Evolutionary conservation across 2,797 vertebrate genomes (phyloP).

Genomic region (Astyanax mexicanus): DNA sequence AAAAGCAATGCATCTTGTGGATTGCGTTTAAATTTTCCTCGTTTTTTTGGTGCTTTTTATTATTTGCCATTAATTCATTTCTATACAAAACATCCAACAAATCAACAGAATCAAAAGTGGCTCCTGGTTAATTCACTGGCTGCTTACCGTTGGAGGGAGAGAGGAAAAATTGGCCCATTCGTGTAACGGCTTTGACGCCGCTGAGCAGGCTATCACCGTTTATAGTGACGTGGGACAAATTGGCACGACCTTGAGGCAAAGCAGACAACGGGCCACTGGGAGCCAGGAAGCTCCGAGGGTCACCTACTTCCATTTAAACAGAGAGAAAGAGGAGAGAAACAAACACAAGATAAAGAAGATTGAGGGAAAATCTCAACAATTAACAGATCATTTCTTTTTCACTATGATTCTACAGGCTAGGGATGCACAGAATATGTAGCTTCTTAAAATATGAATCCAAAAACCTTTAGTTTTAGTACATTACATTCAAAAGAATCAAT

Average conservation of each 20-base stretch:
- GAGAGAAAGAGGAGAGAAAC: not conserved
- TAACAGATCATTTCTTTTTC: not conserved
- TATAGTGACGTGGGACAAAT: slow-evolving; percentile 60
- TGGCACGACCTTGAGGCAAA: slow-evolving; percentile 54
- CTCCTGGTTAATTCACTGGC: not conserved
- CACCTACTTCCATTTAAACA: slow-evolving; percentile 58
- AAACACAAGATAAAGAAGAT: not conserved
- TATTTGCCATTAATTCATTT: too few species aligned
- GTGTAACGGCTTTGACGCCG: slow-evolving; percentile 66
- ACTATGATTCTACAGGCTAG: slow-evolving; percentile 20
- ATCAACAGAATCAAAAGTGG: slow-evolving; percentile 15
- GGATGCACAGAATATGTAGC: too few species aligned
- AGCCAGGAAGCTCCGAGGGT: slow-evolving; percentile 58
- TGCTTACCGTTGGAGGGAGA: slow-evolving; percentile 64
- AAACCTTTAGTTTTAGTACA: too few species aligned
- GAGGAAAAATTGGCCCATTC: slow-evolving; percentile 60
- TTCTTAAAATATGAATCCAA: too few species aligned
- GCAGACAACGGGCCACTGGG: slow-evolving; percentile 61
- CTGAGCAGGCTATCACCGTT: slow-evolving; percentile 64
- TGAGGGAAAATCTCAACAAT: slow-evolving; percentile 6
- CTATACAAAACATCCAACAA: too few species aligned
- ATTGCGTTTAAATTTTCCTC: too few species aligned
- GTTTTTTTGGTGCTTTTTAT: too few species aligned
- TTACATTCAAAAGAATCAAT: too few species aligned
- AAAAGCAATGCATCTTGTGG: too few species aligned